phyloP scores from a whole-genome alignment of 1,140 invertebrate genomes.

The Venustaconcha ellipsiformis region DNA sequence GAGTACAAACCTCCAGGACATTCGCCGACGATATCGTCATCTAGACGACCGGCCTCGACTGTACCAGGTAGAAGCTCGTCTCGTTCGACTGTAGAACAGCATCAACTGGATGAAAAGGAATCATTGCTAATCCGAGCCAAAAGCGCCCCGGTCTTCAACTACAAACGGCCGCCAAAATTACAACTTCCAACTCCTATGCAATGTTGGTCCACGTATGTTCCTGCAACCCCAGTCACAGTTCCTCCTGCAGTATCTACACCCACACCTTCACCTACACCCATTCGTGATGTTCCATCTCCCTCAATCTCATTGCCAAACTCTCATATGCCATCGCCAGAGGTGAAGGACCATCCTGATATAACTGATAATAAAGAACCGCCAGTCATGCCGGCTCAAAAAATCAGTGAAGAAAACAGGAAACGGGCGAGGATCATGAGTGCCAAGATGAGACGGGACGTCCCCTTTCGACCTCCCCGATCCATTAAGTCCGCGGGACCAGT shows the following conservation, averaged over 20 bases:
- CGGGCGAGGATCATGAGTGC: slow-evolving; percentile 22
- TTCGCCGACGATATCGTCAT: no score
- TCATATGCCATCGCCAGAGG: neutral
- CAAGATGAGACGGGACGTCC: slow-evolving; percentile 6
- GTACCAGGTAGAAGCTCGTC: no score
- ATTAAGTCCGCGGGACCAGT: slow-evolving; percentile 27
- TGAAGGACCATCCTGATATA: neutral
- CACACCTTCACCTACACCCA: neutral
- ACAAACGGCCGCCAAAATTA: slow-evolving; percentile 22
- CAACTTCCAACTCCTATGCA: slow-evolving; percentile 30
- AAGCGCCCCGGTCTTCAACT: slow-evolving; percentile 22
- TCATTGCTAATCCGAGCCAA: slow-evolving; percentile 2
- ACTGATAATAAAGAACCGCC: neutral
- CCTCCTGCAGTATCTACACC: slow-evolving; percentile 9
- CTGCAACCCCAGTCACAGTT: slow-evolving; percentile 27
- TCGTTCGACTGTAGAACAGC: no score
- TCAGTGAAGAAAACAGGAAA: slow-evolving; percentile 5
- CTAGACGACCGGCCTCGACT: no score
- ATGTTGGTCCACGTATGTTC: slow-evolving; percentile 36
- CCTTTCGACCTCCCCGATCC: slow-evolving; percentile 13
- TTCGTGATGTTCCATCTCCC: neutral
- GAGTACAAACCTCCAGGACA: neutral
- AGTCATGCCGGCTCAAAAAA: neutral
- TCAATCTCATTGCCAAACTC: no score
- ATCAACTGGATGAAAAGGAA: no score